These are phyloP conservation scores for Sminthopsis crassicaudata DNA, from an alignment of 2,113 vertebrate species.

Conservation along the genomic window DNA sequence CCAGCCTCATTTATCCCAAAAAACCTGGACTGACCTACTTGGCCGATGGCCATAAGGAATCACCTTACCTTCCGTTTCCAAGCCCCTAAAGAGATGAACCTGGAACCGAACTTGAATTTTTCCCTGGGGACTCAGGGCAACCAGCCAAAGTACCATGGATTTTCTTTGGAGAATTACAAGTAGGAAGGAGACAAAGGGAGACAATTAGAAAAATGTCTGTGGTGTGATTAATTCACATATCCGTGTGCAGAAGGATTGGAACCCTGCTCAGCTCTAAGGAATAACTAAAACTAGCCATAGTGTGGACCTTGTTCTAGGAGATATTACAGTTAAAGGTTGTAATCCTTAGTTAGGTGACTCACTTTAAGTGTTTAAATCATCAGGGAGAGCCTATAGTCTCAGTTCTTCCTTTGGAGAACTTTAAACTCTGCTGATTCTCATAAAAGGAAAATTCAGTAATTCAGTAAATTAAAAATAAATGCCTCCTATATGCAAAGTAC, in stretches of 20 bases:
- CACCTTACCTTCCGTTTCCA: not conserved
- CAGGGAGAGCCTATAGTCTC: not conserved
- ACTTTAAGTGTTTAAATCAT: not conserved
- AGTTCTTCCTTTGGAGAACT: slow-evolving; percentile 28
- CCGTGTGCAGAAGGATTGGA: not conserved
- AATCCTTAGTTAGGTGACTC: not conserved
- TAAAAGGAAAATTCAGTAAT: slow-evolving; percentile 5
- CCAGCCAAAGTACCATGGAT: slow-evolving; percentile 12
- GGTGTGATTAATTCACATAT: not conserved
- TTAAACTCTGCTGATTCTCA: not conserved
- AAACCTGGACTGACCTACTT: slow-evolving; percentile 40
- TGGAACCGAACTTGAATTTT: not conserved
- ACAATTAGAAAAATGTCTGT: not conserved
- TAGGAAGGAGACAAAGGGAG: not conserved
- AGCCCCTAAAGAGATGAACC: slow-evolving; percentile 67
- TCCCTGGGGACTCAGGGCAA: not conserved
- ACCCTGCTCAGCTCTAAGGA: not conserved
- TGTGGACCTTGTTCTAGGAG: not conserved
- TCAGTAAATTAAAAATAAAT: not conserved
- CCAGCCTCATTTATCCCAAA: slow-evolving; percentile 89
- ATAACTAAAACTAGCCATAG: slow-evolving; percentile 13
- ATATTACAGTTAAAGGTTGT: not conserved
- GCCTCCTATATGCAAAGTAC: not conserved
- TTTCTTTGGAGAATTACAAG: not conserved
- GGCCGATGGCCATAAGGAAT: slow-evolving; percentile 50